phyloP scores from a whole-genome alignment of 1,140 invertebrate species.

The Caenorhabditis elegans region WBcel235 BX284603.4:9294001-9294500 shows the following conservation, averaged over 20 bases:
- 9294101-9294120: slow-evolving; percentile 53
- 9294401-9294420: background rate
- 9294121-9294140: slow-evolving; percentile 53
- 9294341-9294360: slow-evolving; percentile 40
- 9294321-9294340: slow-evolving; percentile 46
- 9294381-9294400: slow-evolving; percentile 32
- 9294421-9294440: slow-evolving; percentile 11
- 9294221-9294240: slow-evolving; percentile 51
- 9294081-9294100: slow-evolving; percentile 53
- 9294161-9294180: slow-evolving; percentile 50
- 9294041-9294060: slow-evolving; percentile 50
- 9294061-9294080: slow-evolving; percentile 52
- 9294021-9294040: slow-evolving; percentile 48
- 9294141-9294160: slow-evolving; percentile 51
- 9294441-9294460: slow-evolving; percentile 7
- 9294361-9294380: background rate
- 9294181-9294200: slow-evolving; percentile 50
- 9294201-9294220: slow-evolving; percentile 52
- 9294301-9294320: slow-evolving; percentile 47
- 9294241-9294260: background rate
- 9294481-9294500: background rate
- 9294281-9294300: background rate
- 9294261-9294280: background rate
- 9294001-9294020: slow-evolving; percentile 51
- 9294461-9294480: slow-evolving; percentile 14